Evolutionary conservation across 2,888 invertebrate species (phyloP).

Genomic region (Amblyteles armatorius): DNA sequence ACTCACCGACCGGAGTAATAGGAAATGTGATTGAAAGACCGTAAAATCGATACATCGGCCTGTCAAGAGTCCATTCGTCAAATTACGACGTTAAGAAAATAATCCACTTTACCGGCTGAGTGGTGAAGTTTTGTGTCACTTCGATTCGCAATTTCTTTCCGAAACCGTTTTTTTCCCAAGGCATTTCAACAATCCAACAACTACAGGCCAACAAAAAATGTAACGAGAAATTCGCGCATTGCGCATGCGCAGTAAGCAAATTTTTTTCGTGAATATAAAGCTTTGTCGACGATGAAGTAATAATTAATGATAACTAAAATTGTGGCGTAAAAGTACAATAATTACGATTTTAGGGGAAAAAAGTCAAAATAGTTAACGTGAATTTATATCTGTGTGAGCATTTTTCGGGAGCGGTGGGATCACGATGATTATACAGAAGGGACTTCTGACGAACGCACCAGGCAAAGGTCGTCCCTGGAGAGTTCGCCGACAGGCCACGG

Average conservation of each 20-base stretch:
- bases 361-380: background rate
- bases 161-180: background rate
- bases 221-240: background rate
- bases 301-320: background rate
- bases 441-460: constrained; percentile 69
- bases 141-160: background rate
- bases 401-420: constrained; percentile 12
- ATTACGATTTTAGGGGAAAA: background rate
- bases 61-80: background rate
- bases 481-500: constrained; percentile 14
- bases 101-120: background rate
- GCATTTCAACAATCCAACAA: background rate
- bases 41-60: background rate
- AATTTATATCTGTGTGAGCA: constrained; percentile 22
- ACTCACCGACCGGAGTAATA: background rate
- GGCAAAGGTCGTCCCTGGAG: constrained; percentile 67
- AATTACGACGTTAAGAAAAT: background rate
- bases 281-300: background rate
- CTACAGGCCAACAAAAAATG: background rate
- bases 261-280: background rate
- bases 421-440: constrained; percentile 43
- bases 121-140: background rate
- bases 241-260: background rate
- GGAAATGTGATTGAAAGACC: background rate
- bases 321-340: background rate